Base-by-base conservation (phyloP, 1,140 invertebrate species). In the Conus ventricosus region DNA sequence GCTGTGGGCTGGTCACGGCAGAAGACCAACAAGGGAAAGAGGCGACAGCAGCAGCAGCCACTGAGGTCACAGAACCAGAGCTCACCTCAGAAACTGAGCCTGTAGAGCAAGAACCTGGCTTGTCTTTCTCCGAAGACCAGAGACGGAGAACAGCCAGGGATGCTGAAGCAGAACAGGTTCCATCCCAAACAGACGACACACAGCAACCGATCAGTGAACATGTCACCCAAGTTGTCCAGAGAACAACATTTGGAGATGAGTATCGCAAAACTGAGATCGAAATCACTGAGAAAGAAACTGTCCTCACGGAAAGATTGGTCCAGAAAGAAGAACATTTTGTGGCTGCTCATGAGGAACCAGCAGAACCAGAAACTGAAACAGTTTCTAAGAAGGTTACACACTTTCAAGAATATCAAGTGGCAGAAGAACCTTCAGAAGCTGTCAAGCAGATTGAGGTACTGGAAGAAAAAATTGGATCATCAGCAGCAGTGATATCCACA, bases 1-100 rank as follows among this genome's bases (percentile, higher is more conserved):
- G 91, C 82, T 84, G 67, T 90, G 89, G 87, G 87, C 84, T 90
- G 85, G 89, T 86, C 85, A 67, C 86, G 87, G 78, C 90, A 90
- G 90, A 89, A 88, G 88, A 82, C 84, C 85, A 80, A 78, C 85
- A 85, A 83, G 87, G 54, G 67, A 55, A 51, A 83, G 86, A 88
- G 11, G 87, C 25, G 71, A 63, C 57, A 54, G 75, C 27, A 23
- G 54, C 57, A 84, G 81, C 39, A 25, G 67, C 53, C 60, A 76
- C 63, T 53, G 75, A 54, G n/a, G 25, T 82, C 67, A 54, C 57
- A 15, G 60, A 88, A 39, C 57, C 81, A 84, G 11, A 20, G 13
- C 23, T 15, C 27, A 25, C 20, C 60, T 11, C 13, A 23, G 87
- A 71, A 17, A 7, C 51, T 54, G 88, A 86, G 27, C 75, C 27